Evolutionary conservation across 2,113 vertebrate species (phyloP), one percentile per base, ranked within the genome.

Genomic region (Pomatorhinus ruficollis): DNA sequence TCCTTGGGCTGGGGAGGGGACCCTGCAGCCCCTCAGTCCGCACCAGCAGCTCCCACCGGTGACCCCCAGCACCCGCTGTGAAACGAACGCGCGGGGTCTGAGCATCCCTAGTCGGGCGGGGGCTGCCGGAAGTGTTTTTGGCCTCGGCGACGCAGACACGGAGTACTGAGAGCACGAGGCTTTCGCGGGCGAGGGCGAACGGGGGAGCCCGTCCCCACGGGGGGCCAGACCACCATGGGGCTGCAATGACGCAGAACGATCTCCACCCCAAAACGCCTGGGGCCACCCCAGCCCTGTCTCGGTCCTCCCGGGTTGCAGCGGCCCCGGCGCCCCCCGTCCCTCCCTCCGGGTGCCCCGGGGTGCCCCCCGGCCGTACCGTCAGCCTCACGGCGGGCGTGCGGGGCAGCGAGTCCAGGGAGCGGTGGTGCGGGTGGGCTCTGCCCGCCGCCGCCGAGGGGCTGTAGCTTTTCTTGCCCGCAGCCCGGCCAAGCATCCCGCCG

Each of bases 371-470:
- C 91, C 79, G 93, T 99, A 99, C 98, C 97, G 97, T 98, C 24
- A 99, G 98, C 98, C 97, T 94, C 57, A 99, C 91, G 17, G 89
- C 85, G 18, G 97, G 97, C 79, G 95, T 89, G 90, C 89, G 98
- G 91, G 97, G 97, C 78, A 98, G 42, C n/a, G 98, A 97, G 90
- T 99, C 98, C 98, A 98, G 88, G 59, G 86, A 96, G 53, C 87
- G 89, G 40, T 94, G 97, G 70, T 66, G 63, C 21, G 91, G 96
- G 23, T 81, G 17, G 45, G 96, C 28, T 42, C 57, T 78, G 33
- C 98, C 98, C 93, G 93, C 98, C 92, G 96, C 56, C 95, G 96
- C 57, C 95, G 96, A 90, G 14, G 98, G 99, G 84, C 98, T 99
- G 97, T 98, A 99, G 94, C 98, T 98, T 24, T 91, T 95, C 87